These are phyloP conservation scores for Cephus spinipes DNA, from an alignment of 2,888 invertebrate genomes.

Conservation along the genomic window DNA sequence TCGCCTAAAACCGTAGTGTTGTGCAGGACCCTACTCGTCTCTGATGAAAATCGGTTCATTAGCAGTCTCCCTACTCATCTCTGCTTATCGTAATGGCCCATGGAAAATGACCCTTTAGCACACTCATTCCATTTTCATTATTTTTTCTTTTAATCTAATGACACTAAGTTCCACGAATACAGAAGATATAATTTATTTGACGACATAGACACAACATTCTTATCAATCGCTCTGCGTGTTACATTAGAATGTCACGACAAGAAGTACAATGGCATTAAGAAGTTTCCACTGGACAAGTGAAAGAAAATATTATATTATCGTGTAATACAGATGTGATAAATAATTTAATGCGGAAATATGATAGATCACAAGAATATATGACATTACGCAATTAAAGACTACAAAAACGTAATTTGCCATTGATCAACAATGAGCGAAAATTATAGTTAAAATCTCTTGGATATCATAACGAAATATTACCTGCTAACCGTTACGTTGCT, in stretches of 20 bases:
- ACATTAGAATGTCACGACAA: slow-evolving; percentile 3
- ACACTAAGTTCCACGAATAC: slow-evolving; percentile 18
- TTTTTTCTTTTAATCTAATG: background rate
- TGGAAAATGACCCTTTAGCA: too few relatives aligned
- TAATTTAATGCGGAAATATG: slow-evolving; percentile 7
- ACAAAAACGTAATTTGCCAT: slow-evolving; percentile 34
- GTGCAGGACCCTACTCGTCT: too few relatives aligned
- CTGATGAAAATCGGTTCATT: too few relatives aligned
- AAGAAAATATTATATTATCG: background rate
- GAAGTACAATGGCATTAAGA: background rate
- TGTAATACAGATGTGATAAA: background rate
- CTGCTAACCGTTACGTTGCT: too few relatives aligned
- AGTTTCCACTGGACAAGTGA: background rate
- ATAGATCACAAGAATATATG: slow-evolving; percentile 35
- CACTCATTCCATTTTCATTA: too few relatives aligned
- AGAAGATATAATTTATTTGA: slow-evolving; percentile 59
- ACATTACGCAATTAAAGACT: background rate
- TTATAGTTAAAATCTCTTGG: slow-evolving; percentile 45
- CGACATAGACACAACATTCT: slow-evolving; percentile 48
- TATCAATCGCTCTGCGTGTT: slow-evolving; percentile 8
- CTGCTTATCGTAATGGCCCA: too few relatives aligned
- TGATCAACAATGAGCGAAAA: slow-evolving; percentile 62
- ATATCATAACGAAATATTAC: slow-evolving; percentile 36
- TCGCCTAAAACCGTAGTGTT: too few relatives aligned
- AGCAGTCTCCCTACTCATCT: too few relatives aligned